Percentiles rank a stretch among this genome's conserved stretches.
Conservation (phyloP, 2,888 invertebrate genomes). For the Meteorus colon region DNA sequence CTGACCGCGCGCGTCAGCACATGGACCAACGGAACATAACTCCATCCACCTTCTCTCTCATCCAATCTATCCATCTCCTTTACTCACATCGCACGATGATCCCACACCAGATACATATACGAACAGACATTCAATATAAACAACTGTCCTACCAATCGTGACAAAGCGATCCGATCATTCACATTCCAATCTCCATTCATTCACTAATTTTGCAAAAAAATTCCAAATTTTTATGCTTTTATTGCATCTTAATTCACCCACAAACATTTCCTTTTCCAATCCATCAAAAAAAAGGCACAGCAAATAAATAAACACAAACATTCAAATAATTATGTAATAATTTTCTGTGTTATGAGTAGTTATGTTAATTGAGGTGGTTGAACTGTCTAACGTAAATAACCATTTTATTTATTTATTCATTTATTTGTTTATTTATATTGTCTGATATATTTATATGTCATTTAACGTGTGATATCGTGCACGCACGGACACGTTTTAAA, state of each 20-base stretch:
- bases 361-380: slow-evolving; percentile 23
- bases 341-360: slow-evolving; percentile 14
- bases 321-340: neutral
- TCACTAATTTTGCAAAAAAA: neutral
- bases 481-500: slow-evolving; percentile 57
- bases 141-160: slow-evolving; percentile 6
- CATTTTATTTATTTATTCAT: neutral
- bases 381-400: neutral
- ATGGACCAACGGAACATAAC: slow-evolving; percentile 59
- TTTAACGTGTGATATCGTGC: slow-evolving; percentile 61
- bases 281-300: neutral
- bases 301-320: neutral
- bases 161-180: slow-evolving; percentile 38
- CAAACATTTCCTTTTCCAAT: no score
- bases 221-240: no score
- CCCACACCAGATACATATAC: neutral
- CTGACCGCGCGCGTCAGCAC: slow-evolving; percentile 2
- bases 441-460: slow-evolving; percentile 58
- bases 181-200: slow-evolving; percentile 29
- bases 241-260: no score
- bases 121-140: neutral
- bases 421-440: neutral
- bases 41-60: slow-evolving; percentile 66
- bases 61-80: slow-evolving; percentile 63
- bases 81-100: slow-evolving; percentile 40